phyloP scores from a whole-genome alignment of 2,113 vertebrate genomes.

The Passer domesticus region DNA sequence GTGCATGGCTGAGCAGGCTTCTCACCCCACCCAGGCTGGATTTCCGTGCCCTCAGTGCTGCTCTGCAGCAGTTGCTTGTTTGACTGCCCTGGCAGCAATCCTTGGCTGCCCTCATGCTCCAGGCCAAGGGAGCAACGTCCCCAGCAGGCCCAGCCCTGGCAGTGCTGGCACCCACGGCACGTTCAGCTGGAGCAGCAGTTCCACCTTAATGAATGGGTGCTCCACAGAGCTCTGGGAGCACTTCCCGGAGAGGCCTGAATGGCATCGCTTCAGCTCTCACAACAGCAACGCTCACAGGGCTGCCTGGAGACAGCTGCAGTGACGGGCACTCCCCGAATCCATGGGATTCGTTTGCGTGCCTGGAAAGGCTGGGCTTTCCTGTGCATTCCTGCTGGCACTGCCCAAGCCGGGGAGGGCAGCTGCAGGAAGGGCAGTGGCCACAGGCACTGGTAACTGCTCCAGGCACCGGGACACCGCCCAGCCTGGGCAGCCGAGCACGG shows the following conservation, averaged over 20 bases:
- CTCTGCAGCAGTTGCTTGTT: rapidly evolving
- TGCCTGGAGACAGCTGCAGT: neutral
- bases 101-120: neutral
- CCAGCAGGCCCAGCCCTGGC: neutral
- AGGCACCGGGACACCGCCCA: neutral
- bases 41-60: neutral
- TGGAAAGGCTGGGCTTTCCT: neutral
- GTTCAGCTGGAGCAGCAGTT: rapidly evolving
- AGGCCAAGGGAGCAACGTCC: neutral
- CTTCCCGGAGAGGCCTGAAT: neutral
- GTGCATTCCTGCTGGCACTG: neutral
- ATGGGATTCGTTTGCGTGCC: neutral
- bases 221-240: neutral
- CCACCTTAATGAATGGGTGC: neutral
- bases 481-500: neutral
- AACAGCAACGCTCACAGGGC: neutral
- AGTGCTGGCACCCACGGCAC: rapidly evolving
- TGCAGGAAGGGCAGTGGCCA: neutral
- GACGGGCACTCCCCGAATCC: neutral
- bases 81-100: rapidly evolving
- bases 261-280: neutral
- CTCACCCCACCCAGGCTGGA: neutral
- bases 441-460: neutral
- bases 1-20: neutral
- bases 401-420: neutral